Conservation (phyloP, 2,888 invertebrate genomes). For the Luperina testacea region DNA sequence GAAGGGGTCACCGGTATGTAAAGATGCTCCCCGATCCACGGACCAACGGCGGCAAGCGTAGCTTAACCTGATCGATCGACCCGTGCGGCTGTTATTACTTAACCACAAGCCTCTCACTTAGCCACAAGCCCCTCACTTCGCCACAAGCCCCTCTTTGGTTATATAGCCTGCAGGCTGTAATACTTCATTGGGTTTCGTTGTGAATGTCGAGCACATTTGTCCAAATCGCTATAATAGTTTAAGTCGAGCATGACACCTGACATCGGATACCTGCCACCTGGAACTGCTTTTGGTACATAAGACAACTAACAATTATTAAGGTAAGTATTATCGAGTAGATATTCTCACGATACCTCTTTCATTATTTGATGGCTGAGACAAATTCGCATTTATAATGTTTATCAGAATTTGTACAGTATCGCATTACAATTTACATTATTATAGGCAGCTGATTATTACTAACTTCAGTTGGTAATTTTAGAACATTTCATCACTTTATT, state of each 20-base stretch:
- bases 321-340: slow-evolving; percentile 54
- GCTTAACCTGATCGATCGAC: too few relatives aligned
- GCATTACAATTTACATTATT: slow-evolving; percentile 38
- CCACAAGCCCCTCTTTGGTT: background rate
- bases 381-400: slow-evolving; percentile 32
- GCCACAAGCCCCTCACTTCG: too few relatives aligned
- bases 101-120: too few relatives aligned
- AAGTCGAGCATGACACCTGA: slow-evolving; percentile 34
- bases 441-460: slow-evolving; percentile 16
- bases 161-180: slow-evolving; percentile 7
- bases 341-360: slow-evolving; percentile 45
- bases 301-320: slow-evolving; percentile 29
- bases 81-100: too few relatives aligned
- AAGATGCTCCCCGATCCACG: too few relatives aligned
- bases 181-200: slow-evolving; percentile 19
- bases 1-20: too few relatives aligned
- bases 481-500: background rate
- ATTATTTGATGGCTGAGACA: slow-evolving; percentile 23
- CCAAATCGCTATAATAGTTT: slow-evolving; percentile 14
- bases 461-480: background rate
- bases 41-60: too few relatives aligned
- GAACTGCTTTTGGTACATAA: slow-evolving; percentile 33
- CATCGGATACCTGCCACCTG: slow-evolving; percentile 51
- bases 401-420: slow-evolving; percentile 19
- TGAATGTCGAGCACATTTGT: slow-evolving; percentile 38